Percentiles rank a stretch among this genome's conserved stretches.
These are phyloP conservation scores for Falcaria lacertinaria DNA, from an alignment of 2,888 invertebrate species.

Conservation along the genomic window DNA sequence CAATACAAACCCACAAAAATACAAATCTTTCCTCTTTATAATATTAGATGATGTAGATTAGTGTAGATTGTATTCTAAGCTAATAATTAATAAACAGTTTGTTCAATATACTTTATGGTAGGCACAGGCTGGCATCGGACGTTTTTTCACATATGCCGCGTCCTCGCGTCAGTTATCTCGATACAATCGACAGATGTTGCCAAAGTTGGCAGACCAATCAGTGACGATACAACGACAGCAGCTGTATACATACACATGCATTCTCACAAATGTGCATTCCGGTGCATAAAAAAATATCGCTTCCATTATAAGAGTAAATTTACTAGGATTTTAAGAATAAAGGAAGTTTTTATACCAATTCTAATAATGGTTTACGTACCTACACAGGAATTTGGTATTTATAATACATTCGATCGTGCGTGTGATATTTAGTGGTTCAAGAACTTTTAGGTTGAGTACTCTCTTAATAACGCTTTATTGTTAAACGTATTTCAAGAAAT, in stretches of 20 bases:
- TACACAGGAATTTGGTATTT: too few species aligned
- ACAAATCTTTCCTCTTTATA: too few species aligned
- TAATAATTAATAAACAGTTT: too few species aligned
- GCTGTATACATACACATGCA: slow-evolving; percentile 11
- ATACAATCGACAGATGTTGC: slow-evolving; percentile 26
- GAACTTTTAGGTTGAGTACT: neutral
- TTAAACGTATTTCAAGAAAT: neutral
- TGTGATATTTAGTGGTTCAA: neutral
- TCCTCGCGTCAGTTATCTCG: slow-evolving; percentile 15
- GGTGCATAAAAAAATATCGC: neutral
- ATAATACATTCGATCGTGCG: too few species aligned
- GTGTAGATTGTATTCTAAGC: too few species aligned
- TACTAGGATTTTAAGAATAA: too few species aligned
- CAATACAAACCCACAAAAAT: too few species aligned
- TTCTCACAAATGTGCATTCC: neutral
- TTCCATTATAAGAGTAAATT: too few species aligned
- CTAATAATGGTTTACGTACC: too few species aligned
- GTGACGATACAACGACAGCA: slow-evolving; percentile 11
- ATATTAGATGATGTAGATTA: too few species aligned
- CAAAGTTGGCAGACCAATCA: slow-evolving; percentile 18
- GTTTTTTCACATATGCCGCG: slow-evolving; percentile 19
- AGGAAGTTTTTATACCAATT: too few species aligned
- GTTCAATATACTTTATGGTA: too few species aligned
- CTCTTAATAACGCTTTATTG: neutral
- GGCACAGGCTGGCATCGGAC: neutral